Evolutionary conservation across 2,113 vertebrate genomes (phyloP), one percentile per base, ranked within the genome.

Genomic region (Oreochromis aureus): DNA sequence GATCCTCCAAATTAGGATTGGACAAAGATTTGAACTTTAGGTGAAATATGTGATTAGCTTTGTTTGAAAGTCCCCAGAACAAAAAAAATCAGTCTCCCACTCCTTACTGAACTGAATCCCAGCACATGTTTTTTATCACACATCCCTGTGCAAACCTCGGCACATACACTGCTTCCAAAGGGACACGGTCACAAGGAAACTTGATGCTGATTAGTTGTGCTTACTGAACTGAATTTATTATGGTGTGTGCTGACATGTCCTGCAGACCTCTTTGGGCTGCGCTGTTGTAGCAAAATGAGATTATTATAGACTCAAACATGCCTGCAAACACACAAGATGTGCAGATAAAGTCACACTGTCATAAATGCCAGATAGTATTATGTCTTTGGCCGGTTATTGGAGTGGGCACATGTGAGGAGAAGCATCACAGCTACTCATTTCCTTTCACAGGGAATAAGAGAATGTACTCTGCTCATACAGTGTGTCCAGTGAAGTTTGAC

Each of bases 161-260:
- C 84, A 63, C 79, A 54, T 44, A 76, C 24, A 4, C 58, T 34
- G 69, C 56, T 84, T 81, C 92, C 63, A 86, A 81, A 87, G 80
- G 91, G 90, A 89, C 91, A 34, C 7, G 19, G 32, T 76, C 71
- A 76, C 82, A 92, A 84, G 89, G 93, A 93, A 93, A 93, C 89
- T 18, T 46, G 82, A 92, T n/a, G 80, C 88, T 88, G 36, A 85
- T 80, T 87, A 83, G 86, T 90, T 93, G 61, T 81, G 87, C 91
- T 91, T 80, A 61, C 73, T 69, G 73, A 80, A 76, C 80, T 83
- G 55, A 79, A 91, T 94, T 90, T 85, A 90, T 92, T 91, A 92
- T 82, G 63, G 55, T 87, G 89, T 71, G 58, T 82, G 87, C 34
- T 89, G 73, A 89, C 79, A 73, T 88, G 55, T 82, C 27, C 61